These are phyloP conservation scores for Maniola hyperantus DNA, from an alignment of 2,888 invertebrate species.

Conservation along the genomic window DNA sequence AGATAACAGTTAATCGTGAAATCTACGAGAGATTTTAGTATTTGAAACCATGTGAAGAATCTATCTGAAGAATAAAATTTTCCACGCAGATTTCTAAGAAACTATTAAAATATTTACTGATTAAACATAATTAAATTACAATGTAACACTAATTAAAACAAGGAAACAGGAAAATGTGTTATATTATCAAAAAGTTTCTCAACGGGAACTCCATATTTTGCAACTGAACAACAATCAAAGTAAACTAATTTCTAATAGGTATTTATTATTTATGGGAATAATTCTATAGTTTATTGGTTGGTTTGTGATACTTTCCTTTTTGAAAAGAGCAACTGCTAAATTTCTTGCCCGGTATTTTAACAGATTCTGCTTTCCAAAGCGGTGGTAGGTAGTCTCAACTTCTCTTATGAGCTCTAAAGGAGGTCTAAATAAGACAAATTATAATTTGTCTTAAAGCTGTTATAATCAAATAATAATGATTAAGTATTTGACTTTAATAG, in stretches of 20 bases:
- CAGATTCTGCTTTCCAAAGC: no score
- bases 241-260: conserved; percentile 4
- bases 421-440: no score
- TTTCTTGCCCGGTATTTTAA: no score
- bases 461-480: no score
- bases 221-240: conserved; percentile 17
- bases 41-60: not conserved
- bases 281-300: no score
- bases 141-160: conserved; percentile 18
- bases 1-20: not conserved
- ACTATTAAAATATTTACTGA: not conserved
- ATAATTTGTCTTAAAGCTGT: no score
- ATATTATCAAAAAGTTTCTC: conserved; percentile 11
- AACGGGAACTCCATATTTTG: conserved; percentile 16
- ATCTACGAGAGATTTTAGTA: not conserved
- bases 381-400: no score
- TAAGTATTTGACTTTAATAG: no score
- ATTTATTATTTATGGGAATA: no score
- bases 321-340: no score
- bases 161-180: conserved; percentile 26
- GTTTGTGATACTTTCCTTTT: no score
- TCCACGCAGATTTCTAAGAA: conserved; percentile 1
- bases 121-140: conserved; percentile 4
- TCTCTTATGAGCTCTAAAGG: no score
- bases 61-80: not conserved